A percentile compares a stretch with the other conserved stretches of the same genome.
phyloP scores from a whole-genome alignment of 2,113 vertebrate species.

The Poeciliopsis retropinna region DNA sequence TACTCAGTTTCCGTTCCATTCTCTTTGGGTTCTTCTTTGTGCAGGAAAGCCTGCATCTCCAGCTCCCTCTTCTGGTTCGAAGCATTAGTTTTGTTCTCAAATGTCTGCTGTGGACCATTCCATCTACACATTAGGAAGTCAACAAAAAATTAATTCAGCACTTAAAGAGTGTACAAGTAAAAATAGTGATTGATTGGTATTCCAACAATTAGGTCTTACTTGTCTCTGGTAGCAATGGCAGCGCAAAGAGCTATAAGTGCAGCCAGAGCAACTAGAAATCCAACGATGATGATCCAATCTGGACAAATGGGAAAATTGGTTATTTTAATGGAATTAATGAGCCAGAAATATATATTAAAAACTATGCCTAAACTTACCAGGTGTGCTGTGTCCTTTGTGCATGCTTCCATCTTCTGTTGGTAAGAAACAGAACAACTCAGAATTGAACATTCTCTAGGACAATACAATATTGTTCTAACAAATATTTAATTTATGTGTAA shows the following conservation, averaged over 20 bases:
- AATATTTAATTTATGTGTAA: background rate
- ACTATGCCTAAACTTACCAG: conserved; percentile 15
- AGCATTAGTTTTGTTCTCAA: background rate
- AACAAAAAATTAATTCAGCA: background rate
- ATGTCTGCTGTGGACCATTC: conserved; percentile 35
- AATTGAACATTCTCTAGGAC: background rate
- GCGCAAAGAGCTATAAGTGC: conserved; percentile 49
- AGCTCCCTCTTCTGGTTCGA: conserved; percentile 52
- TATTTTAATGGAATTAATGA: background rate
- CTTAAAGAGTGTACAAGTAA: background rate
- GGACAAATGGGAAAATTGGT: conserved; percentile 9
- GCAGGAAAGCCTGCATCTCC: conserved; percentile 65
- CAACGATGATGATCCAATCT: conserved; percentile 74
- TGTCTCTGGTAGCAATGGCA: conserved; percentile 72
- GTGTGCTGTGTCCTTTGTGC: conserved; percentile 26
- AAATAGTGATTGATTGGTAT: background rate
- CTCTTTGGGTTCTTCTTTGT: conserved; percentile 45
- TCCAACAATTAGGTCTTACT: conserved; percentile 46
- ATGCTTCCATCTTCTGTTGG: fast-evolving
- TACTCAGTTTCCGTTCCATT: conserved; percentile 55
- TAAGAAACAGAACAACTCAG: conserved; percentile 1
- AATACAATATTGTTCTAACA: background rate
- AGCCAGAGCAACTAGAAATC: conserved; percentile 57
- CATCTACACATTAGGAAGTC: conserved; percentile 43
- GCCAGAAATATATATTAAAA: background rate